A percentile compares a stretch with the other conserved stretches of the same genome.
phyloP scores from a whole-genome alignment of 1,140 invertebrate genomes.

The Drosophila chauvacae region DNA sequence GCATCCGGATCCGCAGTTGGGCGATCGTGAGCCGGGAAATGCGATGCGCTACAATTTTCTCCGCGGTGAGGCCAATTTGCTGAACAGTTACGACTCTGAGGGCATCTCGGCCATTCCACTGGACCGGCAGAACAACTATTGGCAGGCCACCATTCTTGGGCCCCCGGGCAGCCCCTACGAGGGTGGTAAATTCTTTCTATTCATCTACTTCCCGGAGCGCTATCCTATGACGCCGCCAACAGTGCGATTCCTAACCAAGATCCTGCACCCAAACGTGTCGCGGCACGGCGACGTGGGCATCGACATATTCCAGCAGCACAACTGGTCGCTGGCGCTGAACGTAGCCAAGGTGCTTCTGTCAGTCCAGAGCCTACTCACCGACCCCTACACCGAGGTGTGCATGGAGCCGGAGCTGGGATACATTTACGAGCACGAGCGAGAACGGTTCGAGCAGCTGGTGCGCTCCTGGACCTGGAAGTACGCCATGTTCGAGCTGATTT shows the following conservation, averaged over 20 bases:
- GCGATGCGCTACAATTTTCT: conserved; percentile 91
- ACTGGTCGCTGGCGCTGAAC: conserved; percentile 97
- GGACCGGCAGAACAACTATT: conserved; percentile 93
- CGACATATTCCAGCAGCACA: conserved; percentile 97
- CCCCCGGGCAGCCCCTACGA: conserved; percentile 96
- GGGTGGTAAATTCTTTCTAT: conserved; percentile 97
- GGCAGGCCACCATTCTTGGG: conserved; percentile 96
- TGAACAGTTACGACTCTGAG: conserved; percentile 92
- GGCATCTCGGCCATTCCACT: conserved; percentile 95
- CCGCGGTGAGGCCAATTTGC: conserved; percentile 89
- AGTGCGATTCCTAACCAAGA: conserved; percentile 94
- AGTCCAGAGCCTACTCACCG: conserved; percentile 96
- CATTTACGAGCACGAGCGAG: conserved; percentile 91
- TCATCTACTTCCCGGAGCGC: conserved; percentile 91
- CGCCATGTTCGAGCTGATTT: conserved; percentile 94
- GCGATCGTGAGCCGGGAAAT: conserved; percentile 87
- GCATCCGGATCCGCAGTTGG: conserved; percentile 82
- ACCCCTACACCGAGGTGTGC: conserved; percentile 94
- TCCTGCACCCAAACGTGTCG: conserved; percentile 97
- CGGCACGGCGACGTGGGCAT: conserved; percentile 98
- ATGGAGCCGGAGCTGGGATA: conserved; percentile 95
- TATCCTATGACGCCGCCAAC: conserved; percentile 97
- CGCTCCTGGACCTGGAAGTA: conserved; percentile 96
- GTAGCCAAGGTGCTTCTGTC: conserved; percentile 95
- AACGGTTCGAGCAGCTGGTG: conserved; percentile 92